Base-by-base conservation (phyloP, 2,113 vertebrate species). In the Opisthocomus hoazin region DNA sequence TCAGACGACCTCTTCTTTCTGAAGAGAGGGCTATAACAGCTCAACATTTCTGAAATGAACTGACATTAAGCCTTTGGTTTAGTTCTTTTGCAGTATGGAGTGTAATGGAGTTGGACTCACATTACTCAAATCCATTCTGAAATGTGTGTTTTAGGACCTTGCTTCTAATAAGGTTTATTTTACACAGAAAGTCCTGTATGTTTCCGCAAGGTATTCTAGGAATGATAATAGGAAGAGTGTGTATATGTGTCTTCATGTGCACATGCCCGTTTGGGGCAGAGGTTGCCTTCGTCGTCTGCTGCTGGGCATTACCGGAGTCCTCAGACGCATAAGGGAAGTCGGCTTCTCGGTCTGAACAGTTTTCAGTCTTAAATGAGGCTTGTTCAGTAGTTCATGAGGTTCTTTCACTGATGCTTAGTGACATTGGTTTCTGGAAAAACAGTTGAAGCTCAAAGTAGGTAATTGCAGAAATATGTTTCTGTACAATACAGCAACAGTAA, bases 231-330 rank as follows among this genome's bases (percentile, higher is more conserved):
- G 24, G 23, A 68, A 34, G 8, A n/a, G 23, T 10, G 11, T 37
- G 20, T 12, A 27, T n/a, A n/a, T n/a, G n/a, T n/a, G n/a, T n/a
- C n/a, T n/a, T n/a, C n/a, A n/a, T 5, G 10, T 1, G 69, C 21
- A 26, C 2, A 10, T 0, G 1, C 23, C 24, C 2, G 1, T 43
- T 50, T 65, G 17, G 14, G 43, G 36, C 17, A 66, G 36, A 15
- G 32, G 37, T 50, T 66, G 36, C 37, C 53, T 37, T 57, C 15
- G 45, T 45, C 30, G 9, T 21, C 16, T 20, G 10, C 29, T 75
- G 27, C 37, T 83, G 70, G 20, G 46, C 15, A 6, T 39, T 41
- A 37, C 10, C 29, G 1, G 10, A 39, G n/a, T 50, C 48, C n/a
- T 46, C 56, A 50, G 48, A 17, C 32, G n/a, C 11, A 43, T 8